Conservation (phyloP, 2,113 vertebrate species). For the Pygoscelis adeliae region DNA sequence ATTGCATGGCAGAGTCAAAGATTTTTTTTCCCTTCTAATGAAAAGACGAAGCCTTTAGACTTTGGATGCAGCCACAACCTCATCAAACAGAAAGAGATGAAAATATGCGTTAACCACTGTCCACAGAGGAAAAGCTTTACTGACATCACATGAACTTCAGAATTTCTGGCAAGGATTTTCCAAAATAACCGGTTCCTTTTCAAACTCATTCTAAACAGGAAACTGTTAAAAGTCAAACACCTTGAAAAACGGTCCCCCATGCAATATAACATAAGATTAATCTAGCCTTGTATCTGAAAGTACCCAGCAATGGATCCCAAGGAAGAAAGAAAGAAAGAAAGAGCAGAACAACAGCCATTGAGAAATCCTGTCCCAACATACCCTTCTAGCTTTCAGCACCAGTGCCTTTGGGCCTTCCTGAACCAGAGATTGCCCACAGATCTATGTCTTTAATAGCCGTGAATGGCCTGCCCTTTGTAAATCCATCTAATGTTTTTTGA, state of each 20-base stretch:
- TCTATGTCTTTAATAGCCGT: neutral
- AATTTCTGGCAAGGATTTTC: neutral
- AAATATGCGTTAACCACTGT: neutral
- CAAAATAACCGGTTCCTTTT: neutral
- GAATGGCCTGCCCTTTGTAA: slow-evolving; percentile 19
- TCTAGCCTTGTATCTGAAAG: neutral
- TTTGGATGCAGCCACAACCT: neutral
- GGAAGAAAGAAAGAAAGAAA: neutral
- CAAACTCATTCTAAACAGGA: neutral
- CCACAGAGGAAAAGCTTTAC: neutral
- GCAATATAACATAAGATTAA: neutral
- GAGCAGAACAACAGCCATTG: slow-evolving; percentile 3
- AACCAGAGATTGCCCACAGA: neutral
- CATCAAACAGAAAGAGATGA: neutral
- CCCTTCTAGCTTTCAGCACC: slow-evolving; percentile 23
- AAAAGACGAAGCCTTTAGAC: neutral
- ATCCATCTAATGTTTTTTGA: slow-evolving; percentile 34
- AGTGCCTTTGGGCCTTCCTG: slow-evolving; percentile 22
- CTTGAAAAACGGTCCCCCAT: neutral
- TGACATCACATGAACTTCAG: neutral
- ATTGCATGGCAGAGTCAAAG: neutral
- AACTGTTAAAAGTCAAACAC: neutral
- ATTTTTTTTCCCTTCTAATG: neutral
- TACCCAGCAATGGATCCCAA: neutral
- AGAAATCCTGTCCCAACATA: slow-evolving; percentile 32